Percentiles rank a stretch among this genome's conserved stretches.
phyloP scores from a whole-genome alignment of 2,797 vertebrate genomes.

The Girardinus metallicus region DNA sequence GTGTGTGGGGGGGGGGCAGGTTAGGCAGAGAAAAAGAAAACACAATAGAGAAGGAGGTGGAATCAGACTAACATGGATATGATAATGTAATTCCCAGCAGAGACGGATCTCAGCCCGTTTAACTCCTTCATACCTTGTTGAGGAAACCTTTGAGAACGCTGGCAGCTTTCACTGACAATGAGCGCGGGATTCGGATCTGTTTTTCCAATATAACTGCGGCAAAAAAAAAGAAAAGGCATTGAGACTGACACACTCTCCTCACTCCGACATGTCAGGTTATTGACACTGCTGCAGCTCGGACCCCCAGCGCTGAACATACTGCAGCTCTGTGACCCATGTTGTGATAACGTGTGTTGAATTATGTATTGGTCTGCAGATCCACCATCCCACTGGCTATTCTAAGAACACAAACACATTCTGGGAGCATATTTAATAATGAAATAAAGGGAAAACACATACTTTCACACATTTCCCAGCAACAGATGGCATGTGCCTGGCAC shows the following conservation, averaged over 20 bases:
- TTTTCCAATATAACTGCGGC: constrained; percentile 96
- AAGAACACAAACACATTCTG: constrained; percentile 29
- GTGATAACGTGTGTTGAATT: constrained; percentile 6
- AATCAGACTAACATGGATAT: neutral
- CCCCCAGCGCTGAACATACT: neutral
- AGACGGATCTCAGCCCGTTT: constrained; percentile 21
- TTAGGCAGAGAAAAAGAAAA: neutral
- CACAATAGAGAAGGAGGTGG: constrained; percentile 1
- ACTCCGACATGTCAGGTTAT: constrained; percentile 20
- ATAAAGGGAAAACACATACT: constrained; percentile 21
- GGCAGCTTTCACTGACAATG: constrained; percentile 97
- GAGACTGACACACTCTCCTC: constrained; percentile 16
- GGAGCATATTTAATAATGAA: constrained; percentile 28
- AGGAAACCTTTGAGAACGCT: constrained; percentile 98
- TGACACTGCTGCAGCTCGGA: constrained; percentile 32
- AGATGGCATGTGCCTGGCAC: constrained; percentile 53
- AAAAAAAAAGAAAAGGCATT: constrained; percentile 25
- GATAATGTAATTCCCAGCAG: constrained; percentile 28
- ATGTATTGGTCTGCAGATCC: constrained; percentile 13
- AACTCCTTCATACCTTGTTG: constrained; percentile 88
- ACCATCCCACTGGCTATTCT: constrained; percentile 4
- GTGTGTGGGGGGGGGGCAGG: no score
- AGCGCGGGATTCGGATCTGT: constrained; percentile 97
- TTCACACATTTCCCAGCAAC: constrained; percentile 62
- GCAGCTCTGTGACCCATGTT: constrained; percentile 8